Percentiles rank a stretch among this genome's conserved stretches.
Evolutionary conservation across 2,797 vertebrate species (phyloP).

Genomic region (Echiichthys vipera): DNA sequence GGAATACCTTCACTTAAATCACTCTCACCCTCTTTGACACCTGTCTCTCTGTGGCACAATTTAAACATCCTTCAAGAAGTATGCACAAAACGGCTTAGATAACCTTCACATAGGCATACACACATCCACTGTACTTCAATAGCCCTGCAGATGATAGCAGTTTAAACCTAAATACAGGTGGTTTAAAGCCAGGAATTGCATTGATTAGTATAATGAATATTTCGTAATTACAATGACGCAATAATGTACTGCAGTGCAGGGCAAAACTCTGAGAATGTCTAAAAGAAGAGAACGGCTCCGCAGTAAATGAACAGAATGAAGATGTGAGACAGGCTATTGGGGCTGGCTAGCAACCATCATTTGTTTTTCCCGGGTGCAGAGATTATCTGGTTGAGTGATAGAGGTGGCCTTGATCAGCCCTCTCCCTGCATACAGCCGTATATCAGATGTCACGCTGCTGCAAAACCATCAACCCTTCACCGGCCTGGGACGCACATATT

Average conservation of each 20-base stretch:
- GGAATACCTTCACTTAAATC: constrained; percentile 60
- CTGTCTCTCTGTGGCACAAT: constrained; percentile 54
- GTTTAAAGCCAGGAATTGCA: constrained; percentile 30
- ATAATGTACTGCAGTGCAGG: not conserved
- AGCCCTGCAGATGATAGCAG: constrained; percentile 21
- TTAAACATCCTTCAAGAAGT: constrained; percentile 48
- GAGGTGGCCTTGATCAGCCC: constrained; percentile 82
- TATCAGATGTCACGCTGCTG: constrained; percentile 78
- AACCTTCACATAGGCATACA: constrained; percentile 23
- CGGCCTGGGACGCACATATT: constrained; percentile 77
- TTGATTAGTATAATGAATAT: constrained; percentile 17
- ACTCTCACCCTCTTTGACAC: constrained; percentile 58
- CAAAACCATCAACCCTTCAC: constrained; percentile 77
- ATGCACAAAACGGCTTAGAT: constrained; percentile 38
- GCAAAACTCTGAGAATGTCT: not conserved
- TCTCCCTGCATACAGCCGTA: constrained; percentile 66
- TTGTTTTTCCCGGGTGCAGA: constrained; percentile 76
- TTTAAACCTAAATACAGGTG: constrained; percentile 17
- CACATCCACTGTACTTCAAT: not conserved
- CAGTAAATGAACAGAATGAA: constrained; percentile 70
- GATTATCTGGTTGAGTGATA: constrained; percentile 84
- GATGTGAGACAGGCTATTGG: constrained; percentile 69
- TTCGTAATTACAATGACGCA: constrained; percentile 27
- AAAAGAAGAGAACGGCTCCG: constrained; percentile 11
- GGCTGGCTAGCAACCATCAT: constrained; percentile 58